Conservation (phyloP, 2,113 vertebrate genomes). For the Cyanistes caeruleus region DNA sequence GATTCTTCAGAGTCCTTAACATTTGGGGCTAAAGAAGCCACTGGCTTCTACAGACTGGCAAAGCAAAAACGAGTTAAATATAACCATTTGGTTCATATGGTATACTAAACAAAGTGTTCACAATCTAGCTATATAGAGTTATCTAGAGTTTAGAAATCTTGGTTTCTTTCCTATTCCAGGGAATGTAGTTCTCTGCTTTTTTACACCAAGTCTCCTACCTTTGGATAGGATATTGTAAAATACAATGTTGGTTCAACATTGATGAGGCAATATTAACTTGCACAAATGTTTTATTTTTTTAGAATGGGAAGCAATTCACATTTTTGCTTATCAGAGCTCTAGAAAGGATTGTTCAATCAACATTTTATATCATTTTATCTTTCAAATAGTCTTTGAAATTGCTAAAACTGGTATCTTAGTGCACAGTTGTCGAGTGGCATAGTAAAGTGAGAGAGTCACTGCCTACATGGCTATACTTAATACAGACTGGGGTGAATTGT, state of each 20-base stretch:
- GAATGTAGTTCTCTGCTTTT: neutral
- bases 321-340: slow-evolving; percentile 29
- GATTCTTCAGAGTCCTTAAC: neutral
- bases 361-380: neutral
- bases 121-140: neutral
- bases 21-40: neutral
- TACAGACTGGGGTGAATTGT: neutral
- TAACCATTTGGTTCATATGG: neutral
- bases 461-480: neutral
- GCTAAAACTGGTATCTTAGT: slow-evolving; percentile 5
- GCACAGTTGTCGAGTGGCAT: neutral
- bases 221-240: neutral
- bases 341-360: slow-evolving; percentile 44
- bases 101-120: neutral
- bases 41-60: neutral
- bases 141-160: neutral
- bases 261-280: slow-evolving; percentile 23
- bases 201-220: neutral
- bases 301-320: slow-evolving; percentile 28
- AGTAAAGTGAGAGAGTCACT: neutral
- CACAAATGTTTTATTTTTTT: slow-evolving; percentile 49
- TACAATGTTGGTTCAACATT: slow-evolving; percentile 15
- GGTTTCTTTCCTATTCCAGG: neutral
- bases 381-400: slow-evolving; percentile 39
- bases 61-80: neutral